Evolutionary conservation across 1,140 invertebrate genomes (phyloP).

Genomic region (Drosophila asahinai): DNA sequence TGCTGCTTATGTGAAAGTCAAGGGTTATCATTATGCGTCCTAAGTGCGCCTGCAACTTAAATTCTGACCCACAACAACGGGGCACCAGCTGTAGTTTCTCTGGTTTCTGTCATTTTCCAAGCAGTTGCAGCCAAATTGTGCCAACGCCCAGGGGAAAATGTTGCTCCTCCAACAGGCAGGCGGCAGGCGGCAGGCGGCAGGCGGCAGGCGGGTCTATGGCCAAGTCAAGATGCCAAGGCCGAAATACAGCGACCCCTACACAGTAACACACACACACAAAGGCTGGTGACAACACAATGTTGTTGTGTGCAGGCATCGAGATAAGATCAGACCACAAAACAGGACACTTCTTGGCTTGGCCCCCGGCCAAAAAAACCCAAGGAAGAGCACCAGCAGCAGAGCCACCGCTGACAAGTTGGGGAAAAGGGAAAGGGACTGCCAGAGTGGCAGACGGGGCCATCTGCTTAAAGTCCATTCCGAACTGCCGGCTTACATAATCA

Average conservation of each 20-base stretch:
- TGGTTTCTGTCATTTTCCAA: constrained; percentile 65
- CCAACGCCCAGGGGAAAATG: constrained; percentile 49
- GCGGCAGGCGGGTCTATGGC: constrained; percentile 21
- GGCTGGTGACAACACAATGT: constrained; percentile 69
- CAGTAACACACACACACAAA: constrained; percentile 32
- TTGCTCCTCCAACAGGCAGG: constrained; percentile 15
- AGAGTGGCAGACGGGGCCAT: constrained; percentile 27
- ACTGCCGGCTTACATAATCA: constrained; percentile 60
- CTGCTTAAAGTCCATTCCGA: constrained; percentile 62
- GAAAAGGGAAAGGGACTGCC: constrained; percentile 26
- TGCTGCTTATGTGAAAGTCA: constrained; percentile 69
- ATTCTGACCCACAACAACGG: constrained; percentile 58
- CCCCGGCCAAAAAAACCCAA: constrained; percentile 45
- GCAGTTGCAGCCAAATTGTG: constrained; percentile 74
- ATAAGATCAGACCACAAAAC: constrained; percentile 74
- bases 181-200: not conserved
- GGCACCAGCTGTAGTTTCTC: constrained; percentile 52
- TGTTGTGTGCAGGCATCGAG: constrained; percentile 64
- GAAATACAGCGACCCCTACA: constrained; percentile 22
- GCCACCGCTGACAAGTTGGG: constrained; percentile 51
- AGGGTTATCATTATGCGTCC: constrained; percentile 75
- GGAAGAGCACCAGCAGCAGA: constrained; percentile 1
- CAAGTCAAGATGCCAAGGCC: constrained; percentile 68
- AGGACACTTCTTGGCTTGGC: constrained; percentile 70
- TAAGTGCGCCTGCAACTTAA: constrained; percentile 54